Evolutionary conservation across 2,888 invertebrate genomes (phyloP).

Genomic region (Drosophila multiciliata): DNA sequence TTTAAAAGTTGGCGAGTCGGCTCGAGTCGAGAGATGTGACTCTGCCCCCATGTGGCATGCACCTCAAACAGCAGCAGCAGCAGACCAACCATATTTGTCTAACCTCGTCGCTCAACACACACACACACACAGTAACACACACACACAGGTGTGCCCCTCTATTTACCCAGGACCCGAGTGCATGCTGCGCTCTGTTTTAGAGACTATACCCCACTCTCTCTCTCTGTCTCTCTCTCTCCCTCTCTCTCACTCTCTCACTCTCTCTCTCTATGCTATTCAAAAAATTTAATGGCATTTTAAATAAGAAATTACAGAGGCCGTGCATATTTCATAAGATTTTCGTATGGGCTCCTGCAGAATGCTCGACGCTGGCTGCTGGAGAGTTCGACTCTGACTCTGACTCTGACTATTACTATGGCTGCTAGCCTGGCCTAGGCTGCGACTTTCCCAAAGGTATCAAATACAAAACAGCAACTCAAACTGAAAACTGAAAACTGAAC

Average conservation of each 20-base stretch:
- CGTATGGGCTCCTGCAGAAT: slow-evolving; percentile 60
- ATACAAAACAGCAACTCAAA: slow-evolving; percentile 61
- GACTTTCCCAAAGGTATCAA: slow-evolving; percentile 79
- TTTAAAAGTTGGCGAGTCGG: slow-evolving; percentile 69
- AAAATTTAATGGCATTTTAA: slow-evolving; percentile 85
- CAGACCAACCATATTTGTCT: slow-evolving; percentile 76
- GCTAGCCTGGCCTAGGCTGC: not conserved
- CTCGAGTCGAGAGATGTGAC: slow-evolving; percentile 39
- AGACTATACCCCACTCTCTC: slow-evolving; percentile 27
- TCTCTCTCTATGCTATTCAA: slow-evolving; percentile 81
- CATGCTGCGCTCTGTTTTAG: slow-evolving; percentile 79
- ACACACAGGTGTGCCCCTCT: slow-evolving; percentile 57
- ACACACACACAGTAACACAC: slow-evolving; percentile 25
- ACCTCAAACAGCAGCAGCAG: slow-evolving; percentile 65
- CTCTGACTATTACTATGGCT: slow-evolving; percentile 14
- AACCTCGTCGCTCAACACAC: slow-evolving; percentile 66
- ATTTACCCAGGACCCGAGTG: slow-evolving; percentile 70
- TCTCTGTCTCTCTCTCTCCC: slow-evolving; percentile 11
- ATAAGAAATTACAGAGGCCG: slow-evolving; percentile 84
- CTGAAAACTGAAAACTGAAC: slow-evolving; percentile 43
- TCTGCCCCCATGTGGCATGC: slow-evolving; percentile 72
- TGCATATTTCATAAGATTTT: slow-evolving; percentile 84
- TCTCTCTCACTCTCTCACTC: slow-evolving; percentile 41
- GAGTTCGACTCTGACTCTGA: slow-evolving; percentile 58
- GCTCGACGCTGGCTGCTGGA: slow-evolving; percentile 71